Evolutionary conservation across 2,797 vertebrate genomes (phyloP), one percentile per base, ranked within the genome.

Genomic region (Semaprochilodus insignis): DNA sequence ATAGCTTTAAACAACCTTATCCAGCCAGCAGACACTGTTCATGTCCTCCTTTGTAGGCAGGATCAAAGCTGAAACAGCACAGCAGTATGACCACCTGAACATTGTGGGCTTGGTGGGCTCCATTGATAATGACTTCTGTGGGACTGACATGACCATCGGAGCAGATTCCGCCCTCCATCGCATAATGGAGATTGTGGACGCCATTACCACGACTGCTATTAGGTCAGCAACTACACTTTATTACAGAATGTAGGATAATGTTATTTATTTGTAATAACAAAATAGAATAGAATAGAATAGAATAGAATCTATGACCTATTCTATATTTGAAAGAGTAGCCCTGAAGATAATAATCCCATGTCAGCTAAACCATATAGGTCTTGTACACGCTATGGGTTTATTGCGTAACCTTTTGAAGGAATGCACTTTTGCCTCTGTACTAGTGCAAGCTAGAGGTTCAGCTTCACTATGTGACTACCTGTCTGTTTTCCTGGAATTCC

Each of bases 121-220:
- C 87, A 99, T 99, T 0, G 98, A 99, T 90, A 99, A 99, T 0
- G 98, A 99, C 89, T 99, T 99, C 95, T 99, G 98, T 0, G 98
- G 98, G 80, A 99, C 97, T 0, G 98, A 99, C 91, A 99, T 99
- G 98, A 99, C 98, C 87, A 99, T 99, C 0, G 98, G 97, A 23
- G 97, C 97, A 0, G 97, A 99, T 89, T 99, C 97, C 0, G 97
- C 97, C 0, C 92, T 99, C 85, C 96, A 99, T 79, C 96, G 97
- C 83, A 99, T 99, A 91, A 98, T 96, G 91, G 97, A 98, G 90
- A 96, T 97, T 77, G 94, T 97, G 0, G 97, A 99, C 0, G 97
- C 97, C 65, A 99, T 98, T 91, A 96, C 96, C 90, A 99, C 97
- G 63, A 98, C 97, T 0, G 97, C 97, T 0, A 96, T 96, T 88